Base-by-base conservation (phyloP, 2,797 vertebrate species). In the Schizothorax lantsangensis region DNA sequence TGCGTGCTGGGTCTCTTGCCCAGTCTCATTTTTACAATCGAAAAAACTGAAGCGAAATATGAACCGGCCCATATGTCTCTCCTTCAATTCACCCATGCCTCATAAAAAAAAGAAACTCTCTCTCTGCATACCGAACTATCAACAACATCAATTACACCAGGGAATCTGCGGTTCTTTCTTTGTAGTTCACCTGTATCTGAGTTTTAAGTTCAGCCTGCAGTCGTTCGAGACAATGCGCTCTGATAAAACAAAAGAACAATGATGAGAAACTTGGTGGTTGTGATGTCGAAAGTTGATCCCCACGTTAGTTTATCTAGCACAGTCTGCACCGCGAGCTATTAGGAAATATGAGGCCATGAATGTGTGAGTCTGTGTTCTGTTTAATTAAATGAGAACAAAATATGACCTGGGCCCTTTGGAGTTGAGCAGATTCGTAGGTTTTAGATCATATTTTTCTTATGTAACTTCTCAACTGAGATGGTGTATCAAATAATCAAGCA, bases 81-180 rank as follows among this genome's bases (percentile, higher is more conserved):
- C 87, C 89, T 93, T 92, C 91, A 93, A 91, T 90, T 80, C 87
- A 83, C 77, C 92, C 89, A 89, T 93, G 92, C 91, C 90, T 94
- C 92, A 86, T 94, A 93, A 94, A 94, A n/a, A 30, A 11, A 49
- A 47, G 0, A 40, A n/a, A 1, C 15, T 85, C 84, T 79, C 87
- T 89, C 89, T 92, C 88, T 85, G 90, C 89, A 85, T 92, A 90
- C 91, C 92, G 84, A 91, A 90, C 91, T 91, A 92, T 92, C 91
- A 89, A 89, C 86, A 80, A 52, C 89, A 91, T 90, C 83, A 81
- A 89, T 92, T 91, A 91, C 82, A 75, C 57, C 54, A 66, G 84
- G 47, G 45, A 54, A 77, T 88, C 73, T 86, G 79, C 45, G 2
- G 33, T 81, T 83, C 59, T 79, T 64, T 81, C 52, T 84, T 59